These are phyloP conservation scores for Lepidocyrtoides sp. DNA, from an alignment of 2,888 invertebrate genomes.

Conservation along the genomic window DNA sequence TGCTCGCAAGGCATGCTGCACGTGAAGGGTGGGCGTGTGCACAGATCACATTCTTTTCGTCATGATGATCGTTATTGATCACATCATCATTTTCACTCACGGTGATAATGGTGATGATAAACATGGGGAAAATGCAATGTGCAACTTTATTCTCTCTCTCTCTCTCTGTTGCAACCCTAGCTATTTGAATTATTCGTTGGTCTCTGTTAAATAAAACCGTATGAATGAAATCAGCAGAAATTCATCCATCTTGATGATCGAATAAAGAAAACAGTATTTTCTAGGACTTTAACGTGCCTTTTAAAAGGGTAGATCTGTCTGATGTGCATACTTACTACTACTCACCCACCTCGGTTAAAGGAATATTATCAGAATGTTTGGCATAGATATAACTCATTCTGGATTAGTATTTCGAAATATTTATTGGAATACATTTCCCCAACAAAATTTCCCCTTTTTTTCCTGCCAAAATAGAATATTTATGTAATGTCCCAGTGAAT, in stretches of 20 bases:
- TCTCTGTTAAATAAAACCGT: too few species aligned
- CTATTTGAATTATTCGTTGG: too few species aligned
- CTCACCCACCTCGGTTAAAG: too few species aligned
- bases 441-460: background rate
- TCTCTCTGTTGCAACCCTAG: too few species aligned
- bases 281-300: too few species aligned
- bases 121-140: slow-evolving; percentile 3
- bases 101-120: too few species aligned
- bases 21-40: slow-evolving; percentile 51
- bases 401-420: background rate
- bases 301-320: too few species aligned
- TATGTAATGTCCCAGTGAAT: background rate
- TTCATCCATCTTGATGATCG: too few species aligned
- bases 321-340: too few species aligned
- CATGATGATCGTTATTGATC: slow-evolving; percentile 10
- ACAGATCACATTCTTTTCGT: background rate
- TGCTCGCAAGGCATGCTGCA: slow-evolving; percentile 16
- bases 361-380: background rate
- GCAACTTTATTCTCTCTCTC: too few species aligned
- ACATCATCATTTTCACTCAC: background rate
- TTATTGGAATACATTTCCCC: background rate
- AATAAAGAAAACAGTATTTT: too few species aligned
- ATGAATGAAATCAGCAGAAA: too few species aligned
- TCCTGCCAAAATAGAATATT: background rate
- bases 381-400: slow-evolving; percentile 20